Conservation (phyloP, 2,888 invertebrate species). For the Philhelius pedissequus region DNA sequence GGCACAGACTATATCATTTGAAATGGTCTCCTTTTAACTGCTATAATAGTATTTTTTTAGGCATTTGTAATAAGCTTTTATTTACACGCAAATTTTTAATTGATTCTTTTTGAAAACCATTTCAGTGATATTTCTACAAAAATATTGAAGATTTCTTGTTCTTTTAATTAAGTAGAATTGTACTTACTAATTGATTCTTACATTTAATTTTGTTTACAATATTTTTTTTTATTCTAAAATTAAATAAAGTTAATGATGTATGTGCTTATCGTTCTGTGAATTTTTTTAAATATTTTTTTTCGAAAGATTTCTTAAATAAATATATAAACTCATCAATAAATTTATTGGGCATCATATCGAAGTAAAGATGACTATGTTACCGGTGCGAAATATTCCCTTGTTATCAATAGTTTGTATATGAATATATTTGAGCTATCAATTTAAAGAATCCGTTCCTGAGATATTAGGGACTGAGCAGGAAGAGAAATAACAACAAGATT, state of each 20-base stretch:
- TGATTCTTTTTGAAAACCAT: constrained; percentile 46
- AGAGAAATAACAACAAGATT: no score
- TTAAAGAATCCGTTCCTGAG: no score
- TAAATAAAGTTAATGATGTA: background rate
- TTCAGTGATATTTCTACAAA: constrained; percentile 64
- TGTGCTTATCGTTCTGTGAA: background rate
- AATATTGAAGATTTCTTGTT: constrained; percentile 67
- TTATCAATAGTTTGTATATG: no score
- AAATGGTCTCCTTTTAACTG: constrained; percentile 67
- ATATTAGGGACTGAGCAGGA: no score
- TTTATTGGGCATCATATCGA: no score
- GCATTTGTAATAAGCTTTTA: background rate
- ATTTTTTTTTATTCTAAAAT: background rate
- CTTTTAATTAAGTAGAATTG: background rate
- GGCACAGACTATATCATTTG: constrained; percentile 72
- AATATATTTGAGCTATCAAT: no score
- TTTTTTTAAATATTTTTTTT: background rate
- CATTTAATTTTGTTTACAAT: background rate
- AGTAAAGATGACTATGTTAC: no score
- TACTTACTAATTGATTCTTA: background rate
- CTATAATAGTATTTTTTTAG: background rate
- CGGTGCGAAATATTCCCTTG: no score
- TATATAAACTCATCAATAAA: no score
- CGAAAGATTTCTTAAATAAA: background rate
- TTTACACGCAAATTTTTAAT: constrained; percentile 9